phyloP scores from a whole-genome alignment of 2,888 invertebrate species.

The Dryobota labecula region DNA sequence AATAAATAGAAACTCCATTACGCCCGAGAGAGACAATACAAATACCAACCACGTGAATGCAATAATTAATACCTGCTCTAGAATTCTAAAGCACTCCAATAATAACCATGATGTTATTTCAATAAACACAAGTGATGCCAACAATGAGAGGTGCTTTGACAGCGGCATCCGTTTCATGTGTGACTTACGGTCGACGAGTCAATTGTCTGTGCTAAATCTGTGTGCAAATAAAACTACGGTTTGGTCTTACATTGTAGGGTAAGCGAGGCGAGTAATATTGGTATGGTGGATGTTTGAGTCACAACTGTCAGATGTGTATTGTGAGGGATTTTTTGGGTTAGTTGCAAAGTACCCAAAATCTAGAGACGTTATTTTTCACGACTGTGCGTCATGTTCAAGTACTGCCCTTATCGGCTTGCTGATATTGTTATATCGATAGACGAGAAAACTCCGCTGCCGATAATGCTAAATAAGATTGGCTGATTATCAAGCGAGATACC shows the following conservation, averaged over 20 bases:
- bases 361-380: background rate
- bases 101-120: slow-evolving; percentile 73
- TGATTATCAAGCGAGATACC: background rate
- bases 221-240: slow-evolving; percentile 74
- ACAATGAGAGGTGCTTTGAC: slow-evolving; percentile 81
- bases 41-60: slow-evolving; percentile 29
- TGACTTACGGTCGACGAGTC: slow-evolving; percentile 85
- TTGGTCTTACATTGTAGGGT: slow-evolving; percentile 52
- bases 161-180: slow-evolving; percentile 86
- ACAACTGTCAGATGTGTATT: background rate
- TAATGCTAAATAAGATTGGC: background rate
- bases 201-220: slow-evolving; percentile 88
- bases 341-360: background rate
- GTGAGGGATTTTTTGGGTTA: background rate
- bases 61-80: slow-evolving; percentile 67
- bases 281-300: slow-evolving; percentile 14
- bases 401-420: too few species aligned
- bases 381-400: background rate
- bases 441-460: background rate
- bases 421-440: background rate
- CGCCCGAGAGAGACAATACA: slow-evolving; percentile 37
- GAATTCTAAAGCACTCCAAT: slow-evolving; percentile 68
- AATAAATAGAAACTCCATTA: slow-evolving; percentile 51
- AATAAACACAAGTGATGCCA: slow-evolving; percentile 81
- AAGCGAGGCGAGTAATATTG: slow-evolving; percentile 54